A percentile compares a stretch with the other conserved stretches of the same genome.
These are phyloP conservation scores for Acanthopagrus latus DNA, from an alignment of 2,797 vertebrate genomes.

Conservation along the genomic window DNA sequence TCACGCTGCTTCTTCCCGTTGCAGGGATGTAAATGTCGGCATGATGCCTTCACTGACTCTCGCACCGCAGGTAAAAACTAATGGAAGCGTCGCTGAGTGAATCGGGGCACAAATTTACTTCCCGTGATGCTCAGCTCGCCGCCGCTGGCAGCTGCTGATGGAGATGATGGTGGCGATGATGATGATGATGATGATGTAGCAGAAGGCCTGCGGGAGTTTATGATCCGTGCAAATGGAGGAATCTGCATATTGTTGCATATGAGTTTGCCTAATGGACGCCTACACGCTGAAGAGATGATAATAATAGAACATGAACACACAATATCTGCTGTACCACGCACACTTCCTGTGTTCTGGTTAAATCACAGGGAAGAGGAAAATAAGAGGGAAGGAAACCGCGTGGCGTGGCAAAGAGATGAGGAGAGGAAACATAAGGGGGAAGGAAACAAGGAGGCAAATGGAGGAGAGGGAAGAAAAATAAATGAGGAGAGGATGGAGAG, in stretches of 20 bases:
- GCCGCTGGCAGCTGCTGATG: conserved; percentile 63
- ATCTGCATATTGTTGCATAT: conserved; percentile 84
- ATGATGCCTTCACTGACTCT: conserved; percentile 68
- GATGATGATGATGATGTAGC: conserved; percentile 76
- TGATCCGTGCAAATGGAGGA: conserved; percentile 86
- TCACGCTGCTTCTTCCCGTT: conserved; percentile 36
- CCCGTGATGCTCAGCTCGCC: conserved; percentile 78
- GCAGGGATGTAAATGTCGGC: conserved; percentile 46
- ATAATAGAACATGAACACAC: conserved; percentile 63
- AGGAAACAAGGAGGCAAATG: too few species aligned
- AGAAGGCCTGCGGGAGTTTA: conserved; percentile 83
- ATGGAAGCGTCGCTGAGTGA: conserved; percentile 80
- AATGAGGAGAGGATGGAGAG: too few species aligned
- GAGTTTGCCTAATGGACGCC: conserved; percentile 82
- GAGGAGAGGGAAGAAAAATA: neutral
- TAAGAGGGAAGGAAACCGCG: neutral
- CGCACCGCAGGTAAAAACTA: conserved; percentile 75
- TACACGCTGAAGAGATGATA: conserved; percentile 77
- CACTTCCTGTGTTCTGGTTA: neutral
- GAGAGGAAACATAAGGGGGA: neutral
- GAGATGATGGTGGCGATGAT: conserved; percentile 30
- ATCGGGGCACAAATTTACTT: conserved; percentile 81
- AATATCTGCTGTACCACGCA: conserved; percentile 42
- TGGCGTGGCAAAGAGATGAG: neutral
- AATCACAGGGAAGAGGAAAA: neutral